These are phyloP conservation scores for Bombyx mori DNA, from an alignment of 1,140 invertebrate genomes.

Conservation along the genomic window ASM3026992v2 NC_085113.1:11155501-11156000, in stretches of 20 bases:
- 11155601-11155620: constrained; percentile 20
- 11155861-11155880: constrained; percentile 72
- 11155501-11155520: constrained; percentile 54
- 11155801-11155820: constrained; percentile 49
- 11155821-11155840: constrained; percentile 77
- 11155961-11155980: too few species aligned
- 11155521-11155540: constrained; percentile 64
- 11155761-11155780: constrained; percentile 30
- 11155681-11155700: constrained; percentile 50
- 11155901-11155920: neutral
- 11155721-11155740: constrained; percentile 45
- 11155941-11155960: too few species aligned
- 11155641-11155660: constrained; percentile 60
- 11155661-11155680: constrained; percentile 67
- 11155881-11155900: constrained; percentile 37
- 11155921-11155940: neutral
- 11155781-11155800: constrained; percentile 28
- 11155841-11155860: constrained; percentile 84
- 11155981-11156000: too few species aligned
- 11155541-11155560: constrained; percentile 64
- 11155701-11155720: constrained; percentile 47
- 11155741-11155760: constrained; percentile 40
- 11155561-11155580: constrained; percentile 50
- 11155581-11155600: constrained; percentile 25
- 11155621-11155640: constrained; percentile 41